Base-by-base conservation (phyloP, 2,113 vertebrate species). In the Perognathus longimembris region DNA sequence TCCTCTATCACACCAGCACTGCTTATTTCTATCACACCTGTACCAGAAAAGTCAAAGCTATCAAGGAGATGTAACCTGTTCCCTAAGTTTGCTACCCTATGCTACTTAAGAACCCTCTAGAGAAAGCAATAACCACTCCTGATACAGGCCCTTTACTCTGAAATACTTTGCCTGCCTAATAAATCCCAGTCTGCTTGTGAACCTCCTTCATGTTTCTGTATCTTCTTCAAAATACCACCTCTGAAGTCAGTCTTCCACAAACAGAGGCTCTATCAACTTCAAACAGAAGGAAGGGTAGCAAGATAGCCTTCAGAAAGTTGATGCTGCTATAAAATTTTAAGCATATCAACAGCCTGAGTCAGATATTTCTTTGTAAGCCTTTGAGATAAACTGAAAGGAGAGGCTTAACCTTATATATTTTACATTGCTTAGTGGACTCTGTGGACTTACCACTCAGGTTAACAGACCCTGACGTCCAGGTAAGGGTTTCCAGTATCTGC, bases 401-500 rank as follows among this genome's bases (percentile, higher is more conserved):
- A 54, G 78, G 15, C 8, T 59, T 81, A n/a, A 59, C 89, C 14
- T 88, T 64, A 85, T 85, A 82, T 89, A 89, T 92, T 84, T 89
- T 50, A 84, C 9, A 38, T 26, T 78, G 50, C 40, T 94, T 79
- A 74, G 30, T 64, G 75, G 50, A 73, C 32, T 82, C n/a, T 78
- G 32, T 28, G 63, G 81, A 80, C 77, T 94, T 81, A 81, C 38
- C 36, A 71, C 11, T 87, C 11, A 74, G 42, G 45, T 34, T 95
- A 94, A 93, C 45, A n/a, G 42, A n/a, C 64, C 50, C 88, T 82
- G 42, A 50, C 70, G 83, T 63, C 8, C 54, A 10, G 21, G 45
- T 94, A 79, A 73, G 70, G 50, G 50, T 94, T 82, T 85, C 22
- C 85, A 92, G n/a, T 42, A n/a, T 12, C 3, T 87, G 10, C 21